phyloP scores from a whole-genome alignment of 2,888 invertebrate species.

The Siphlonurus alternatus region DNA sequence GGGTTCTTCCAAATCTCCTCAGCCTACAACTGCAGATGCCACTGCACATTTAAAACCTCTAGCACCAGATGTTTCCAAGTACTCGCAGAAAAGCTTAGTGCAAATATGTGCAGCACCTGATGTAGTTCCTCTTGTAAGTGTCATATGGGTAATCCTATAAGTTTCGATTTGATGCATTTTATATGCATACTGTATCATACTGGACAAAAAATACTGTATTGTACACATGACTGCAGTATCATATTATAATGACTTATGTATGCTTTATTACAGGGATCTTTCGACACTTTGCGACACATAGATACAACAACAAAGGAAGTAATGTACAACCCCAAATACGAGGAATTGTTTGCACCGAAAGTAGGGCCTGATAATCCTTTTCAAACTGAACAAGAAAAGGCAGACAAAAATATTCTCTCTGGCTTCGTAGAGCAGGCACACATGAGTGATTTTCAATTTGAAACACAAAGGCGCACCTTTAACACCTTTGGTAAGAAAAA shows the following conservation, averaged over 20 bases:
- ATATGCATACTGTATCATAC: not conserved
- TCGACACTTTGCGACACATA: constrained; percentile 50
- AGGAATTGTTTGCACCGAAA: constrained; percentile 83
- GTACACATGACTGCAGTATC: not conserved
- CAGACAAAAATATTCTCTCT: constrained; percentile 77
- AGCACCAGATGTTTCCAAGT: constrained; percentile 29
- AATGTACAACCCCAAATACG: constrained; percentile 80
- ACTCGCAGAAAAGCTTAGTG: constrained; percentile 42
- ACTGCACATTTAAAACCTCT: constrained; percentile 38
- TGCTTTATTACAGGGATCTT: constrained; percentile 39
- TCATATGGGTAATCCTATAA: constrained; percentile 13
- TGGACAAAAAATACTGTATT: not conserved
- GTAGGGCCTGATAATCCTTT: constrained; percentile 89
- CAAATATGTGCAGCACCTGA: constrained; percentile 67
- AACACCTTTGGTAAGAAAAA: constrained; percentile 55
- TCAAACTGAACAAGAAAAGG: constrained; percentile 74
- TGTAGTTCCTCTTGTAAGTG: constrained; percentile 58
- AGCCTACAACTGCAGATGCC: constrained; percentile 24
- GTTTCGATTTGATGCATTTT: constrained; percentile 13
- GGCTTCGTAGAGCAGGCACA: constrained; percentile 93
- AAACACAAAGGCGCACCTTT: constrained; percentile 88
- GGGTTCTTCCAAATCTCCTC: not conserved
- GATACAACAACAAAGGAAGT: constrained; percentile 71
- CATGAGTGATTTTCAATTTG: constrained; percentile 93
- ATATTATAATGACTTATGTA: not conserved